Evolutionary conservation across 2,113 vertebrate genomes (phyloP), one percentile per base, ranked within the genome.

Genomic region (Ovis canadensis): DNA sequence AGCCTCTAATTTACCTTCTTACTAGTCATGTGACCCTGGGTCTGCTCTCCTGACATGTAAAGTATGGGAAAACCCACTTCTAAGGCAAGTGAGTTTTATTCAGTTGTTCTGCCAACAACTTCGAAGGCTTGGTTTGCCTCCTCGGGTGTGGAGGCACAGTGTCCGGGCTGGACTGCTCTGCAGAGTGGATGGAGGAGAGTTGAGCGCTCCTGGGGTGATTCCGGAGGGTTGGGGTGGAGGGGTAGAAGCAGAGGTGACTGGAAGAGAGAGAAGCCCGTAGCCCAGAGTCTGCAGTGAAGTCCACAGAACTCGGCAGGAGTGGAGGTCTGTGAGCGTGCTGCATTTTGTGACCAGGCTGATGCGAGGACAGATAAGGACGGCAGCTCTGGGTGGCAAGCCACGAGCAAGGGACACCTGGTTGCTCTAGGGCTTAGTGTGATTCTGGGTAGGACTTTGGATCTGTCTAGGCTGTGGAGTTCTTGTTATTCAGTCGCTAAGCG

Each of bases 171-270:
- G n/a, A 27, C 55, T 4, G 48, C 50, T 40, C 43, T 87, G 21
- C 40, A 82, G 43, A 6, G n/a, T 11, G 21, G 10, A 33, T 27
- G 15, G 54, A 71, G 36, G 25, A 84, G 57, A 62, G 25, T 3
- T 12, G 71, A 43, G 27, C 2, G 17, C 45, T 33, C 12, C 62
- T 40, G 13, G 54, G 40, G 17, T 29, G 33, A 50, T 29, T n/a
- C 52, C 3, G 29, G 21, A 57, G 27, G 25, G n/a, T 2, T 5
- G 2, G 17, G 5, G n/a, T 33, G 12, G 7, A 2, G 25, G 9
- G 13, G 1, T 64, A 23, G 45, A 45, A 60, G 16, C 17, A 82
- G 25, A 84, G 16, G 77, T 43, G 60, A 16, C 13, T 31, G 60
- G 23, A 67, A 45, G 55, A 67, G 19, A 7, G 31, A 83, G 36